Base-by-base conservation (phyloP, 2,113 vertebrate genomes). In the Saiga tatarica region DNA sequence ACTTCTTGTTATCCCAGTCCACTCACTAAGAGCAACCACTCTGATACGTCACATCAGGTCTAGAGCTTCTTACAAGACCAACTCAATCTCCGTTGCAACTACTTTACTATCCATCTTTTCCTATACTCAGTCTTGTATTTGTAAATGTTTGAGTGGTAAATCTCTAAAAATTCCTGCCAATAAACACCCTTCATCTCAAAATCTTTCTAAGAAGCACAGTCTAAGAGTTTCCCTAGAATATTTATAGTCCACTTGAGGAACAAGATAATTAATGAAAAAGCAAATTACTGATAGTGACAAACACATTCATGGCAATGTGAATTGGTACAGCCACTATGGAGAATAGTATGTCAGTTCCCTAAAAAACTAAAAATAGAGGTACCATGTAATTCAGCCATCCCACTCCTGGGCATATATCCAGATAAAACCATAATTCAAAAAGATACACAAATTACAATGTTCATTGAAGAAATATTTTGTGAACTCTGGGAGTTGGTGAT, bases 231-330 rank as follows among this genome's bases (percentile, higher is more conserved):
- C 16, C 19, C 13, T 11, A 25, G 16, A 33, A 88, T 13, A 82
- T 23, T 47, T 52, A 23, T 13, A 60, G 14, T 76, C 25, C 7
- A 87, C 21, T 91, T 71, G 25, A 93, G n/a, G 21, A 79, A 85
- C 19, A 92, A 82, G 1, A 85, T 14, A 8, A 71, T 9, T 57
- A 82, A 16, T 1, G 5, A 89, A 88, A 91, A 95, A 16, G 39
- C 30, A 67, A 87, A 60, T 57, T 12, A 23, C 3, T 52, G 10
- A 52, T 30, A 53, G 3, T 26, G 1, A 86, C 36, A 60, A 13
- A 67, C 1, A 1, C 23, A 25, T 6, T 81, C 2, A 30, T 0
- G 1, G 30, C 17, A 12, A 81, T 33, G 47, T 81, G 30, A 50
- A 33, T 33, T 52, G 4, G 47, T 52, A 52, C 15, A 81, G 78